phyloP scores from a whole-genome alignment of 2,113 vertebrate species.

The Rutilus rutilus region DNA sequence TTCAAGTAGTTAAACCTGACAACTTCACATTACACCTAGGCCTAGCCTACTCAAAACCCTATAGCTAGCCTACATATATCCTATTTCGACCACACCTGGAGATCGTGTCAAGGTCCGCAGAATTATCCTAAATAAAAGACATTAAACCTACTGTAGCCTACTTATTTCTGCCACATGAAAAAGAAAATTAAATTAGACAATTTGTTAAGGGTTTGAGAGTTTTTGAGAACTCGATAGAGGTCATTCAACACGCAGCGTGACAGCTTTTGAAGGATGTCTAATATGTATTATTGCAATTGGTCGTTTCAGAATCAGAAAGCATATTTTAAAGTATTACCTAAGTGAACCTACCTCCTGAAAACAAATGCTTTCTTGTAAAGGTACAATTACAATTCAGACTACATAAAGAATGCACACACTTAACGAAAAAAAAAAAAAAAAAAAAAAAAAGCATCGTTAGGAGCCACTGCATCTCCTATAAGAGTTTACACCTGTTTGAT shows the following conservation, averaged over 20 bases:
- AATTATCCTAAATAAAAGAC: neutral
- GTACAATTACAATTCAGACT: neutral
- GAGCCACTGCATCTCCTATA: neutral
- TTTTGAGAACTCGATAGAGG: neutral
- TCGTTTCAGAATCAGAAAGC: neutral
- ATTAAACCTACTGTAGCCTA: neutral
- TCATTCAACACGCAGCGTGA: too few relatives aligned
- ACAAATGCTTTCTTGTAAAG: neutral
- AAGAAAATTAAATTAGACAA: neutral
- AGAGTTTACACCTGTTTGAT: neutral
- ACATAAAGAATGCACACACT: neutral
- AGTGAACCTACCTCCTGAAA: neutral
- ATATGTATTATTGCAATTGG: neutral
- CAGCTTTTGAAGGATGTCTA: neutral
- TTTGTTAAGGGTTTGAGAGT: neutral
- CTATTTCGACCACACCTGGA: neutral
- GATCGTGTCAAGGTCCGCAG: neutral
- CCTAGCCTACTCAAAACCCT: neutral
- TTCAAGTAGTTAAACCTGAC: neutral
- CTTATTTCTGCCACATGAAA: neutral
- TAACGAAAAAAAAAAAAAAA: too few relatives aligned
- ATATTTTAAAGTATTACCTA: neutral
- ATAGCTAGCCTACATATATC: neutral
- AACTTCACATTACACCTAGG: neutral
- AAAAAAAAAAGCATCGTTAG: too few relatives aligned